Evolutionary conservation across 2,888 invertebrate genomes (phyloP), one percentile per base, ranked within the genome.

Genomic region (Chesias legatella): DNA sequence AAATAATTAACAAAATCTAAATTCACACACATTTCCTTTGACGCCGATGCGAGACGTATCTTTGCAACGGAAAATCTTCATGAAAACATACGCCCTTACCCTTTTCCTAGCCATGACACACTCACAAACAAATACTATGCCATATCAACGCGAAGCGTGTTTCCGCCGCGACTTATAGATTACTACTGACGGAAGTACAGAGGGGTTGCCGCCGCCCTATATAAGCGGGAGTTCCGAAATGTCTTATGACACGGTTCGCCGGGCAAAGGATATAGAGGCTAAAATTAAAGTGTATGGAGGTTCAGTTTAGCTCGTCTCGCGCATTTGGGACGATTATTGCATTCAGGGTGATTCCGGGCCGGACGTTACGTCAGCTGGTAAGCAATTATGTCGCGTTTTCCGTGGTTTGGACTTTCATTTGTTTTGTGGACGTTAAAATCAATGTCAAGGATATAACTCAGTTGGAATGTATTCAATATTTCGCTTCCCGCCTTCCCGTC

Each of bases 61-160:
- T 26, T 43, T 42, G 43, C 48, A 46, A 51, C 41, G 51, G 17
- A 40, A 53, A 40, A 55, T 51, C 56, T 48, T 49, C 47, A 39
- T 44, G 30, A 54, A 24, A 26, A 48, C 36, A 43, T 44, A 33
- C 53, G 49, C 62, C 68, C 81, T 80, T 81, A 84, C 83, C 83
- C 84, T 64, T 76, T 83, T 83, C 67, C 73, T 82, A 76, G 83
- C 84, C 84, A 84, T 83, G 54, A 66, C 62, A 44, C 24, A 35
- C 47, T 37, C 47, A 48, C 28, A 39, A 34, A 38, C 35, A 43
- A 47, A 36, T 24, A 36, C 31, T 37, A 36, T 7, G 33, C 32
- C 45, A 43, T 38, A 9, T 20, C 33, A 21, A 25, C 26, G 36
- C 38, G 25, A 21, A 17, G 63, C 77, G 69, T 65, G 67, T 60